A percentile compares a stretch with the other conserved stretches of the same genome.
phyloP scores from a whole-genome alignment of 2,797 vertebrate species.

The Mastacembelus armatus region DNA sequence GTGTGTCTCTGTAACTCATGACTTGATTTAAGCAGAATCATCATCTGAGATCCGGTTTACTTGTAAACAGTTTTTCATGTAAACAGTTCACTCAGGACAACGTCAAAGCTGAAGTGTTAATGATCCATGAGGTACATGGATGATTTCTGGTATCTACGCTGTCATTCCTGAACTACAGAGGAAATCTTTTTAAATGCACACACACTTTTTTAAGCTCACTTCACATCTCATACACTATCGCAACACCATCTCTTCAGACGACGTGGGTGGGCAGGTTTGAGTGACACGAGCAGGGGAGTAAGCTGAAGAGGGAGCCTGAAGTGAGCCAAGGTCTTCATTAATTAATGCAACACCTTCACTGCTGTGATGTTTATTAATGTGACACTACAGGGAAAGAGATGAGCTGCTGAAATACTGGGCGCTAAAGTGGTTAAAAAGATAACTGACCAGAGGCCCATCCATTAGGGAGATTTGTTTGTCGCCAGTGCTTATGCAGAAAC shows the following conservation, averaged over 20 bases:
- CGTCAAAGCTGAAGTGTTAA: constrained; percentile 14
- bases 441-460: not conserved
- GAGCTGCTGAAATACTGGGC: constrained; percentile 27
- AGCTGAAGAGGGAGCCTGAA: constrained; percentile 24
- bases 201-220: constrained; percentile 8
- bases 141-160: not conserved
- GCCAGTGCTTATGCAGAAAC: constrained; percentile 18
- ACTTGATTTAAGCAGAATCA: no score
- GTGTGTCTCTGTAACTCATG: no score
- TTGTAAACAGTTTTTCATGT: no score
- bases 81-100: no score
- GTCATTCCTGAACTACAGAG: not conserved
- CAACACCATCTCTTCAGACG: constrained; percentile 8
- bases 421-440: constrained; percentile 9
- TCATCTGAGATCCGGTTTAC: no score
- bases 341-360: constrained; percentile 68
- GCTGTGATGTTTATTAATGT: constrained; percentile 62
- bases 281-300: constrained; percentile 12
- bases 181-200: constrained; percentile 25
- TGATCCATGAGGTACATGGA: constrained; percentile 3
- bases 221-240: constrained; percentile 17
- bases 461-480: constrained; percentile 1
- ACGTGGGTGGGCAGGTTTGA: constrained; percentile 13
- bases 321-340: constrained; percentile 57
- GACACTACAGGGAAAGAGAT: constrained; percentile 50